Evolutionary conservation across 2,113 vertebrate genomes (phyloP).

Genomic region (Chitala chitala): DNA sequence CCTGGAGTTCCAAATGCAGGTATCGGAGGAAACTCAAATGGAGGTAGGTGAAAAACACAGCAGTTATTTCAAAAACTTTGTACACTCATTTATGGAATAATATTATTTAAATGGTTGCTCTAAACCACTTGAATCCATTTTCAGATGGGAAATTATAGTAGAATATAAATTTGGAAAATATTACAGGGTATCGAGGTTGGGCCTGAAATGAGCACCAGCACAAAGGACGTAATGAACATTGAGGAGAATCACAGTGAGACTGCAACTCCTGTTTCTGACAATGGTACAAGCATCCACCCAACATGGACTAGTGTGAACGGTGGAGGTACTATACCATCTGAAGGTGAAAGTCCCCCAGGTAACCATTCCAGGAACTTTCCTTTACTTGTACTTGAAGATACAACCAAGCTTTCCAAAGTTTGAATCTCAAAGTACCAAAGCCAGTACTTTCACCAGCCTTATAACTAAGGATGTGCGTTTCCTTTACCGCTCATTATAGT

Average conservation of each 20-base stretch:
- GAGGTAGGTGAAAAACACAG: not conserved
- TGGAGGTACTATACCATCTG: not conserved
- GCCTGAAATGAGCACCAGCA: not conserved
- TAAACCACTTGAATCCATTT: not conserved
- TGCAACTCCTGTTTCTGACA: not conserved
- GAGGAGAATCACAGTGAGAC: not conserved
- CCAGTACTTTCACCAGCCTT: not conserved
- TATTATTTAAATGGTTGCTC: not conserved
- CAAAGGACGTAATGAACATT: not conserved
- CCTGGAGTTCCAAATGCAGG: not conserved
- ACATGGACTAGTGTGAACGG: not conserved
- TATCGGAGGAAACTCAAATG: not conserved
- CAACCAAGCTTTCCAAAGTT: not conserved
- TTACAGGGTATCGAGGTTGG: not conserved
- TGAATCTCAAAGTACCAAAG: not conserved
- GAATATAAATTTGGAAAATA: not conserved
- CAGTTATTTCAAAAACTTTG: not conserved
- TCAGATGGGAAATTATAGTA: not conserved
- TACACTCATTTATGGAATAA: not conserved
- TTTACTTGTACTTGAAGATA: not conserved
- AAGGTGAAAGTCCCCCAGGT: not conserved
- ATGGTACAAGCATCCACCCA: not conserved
- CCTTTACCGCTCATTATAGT: not conserved
- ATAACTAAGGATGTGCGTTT: not conserved
- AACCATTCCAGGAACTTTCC: not conserved